phyloP scores from a whole-genome alignment of 2,797 vertebrate species.

The Crax fasciolata region DNA sequence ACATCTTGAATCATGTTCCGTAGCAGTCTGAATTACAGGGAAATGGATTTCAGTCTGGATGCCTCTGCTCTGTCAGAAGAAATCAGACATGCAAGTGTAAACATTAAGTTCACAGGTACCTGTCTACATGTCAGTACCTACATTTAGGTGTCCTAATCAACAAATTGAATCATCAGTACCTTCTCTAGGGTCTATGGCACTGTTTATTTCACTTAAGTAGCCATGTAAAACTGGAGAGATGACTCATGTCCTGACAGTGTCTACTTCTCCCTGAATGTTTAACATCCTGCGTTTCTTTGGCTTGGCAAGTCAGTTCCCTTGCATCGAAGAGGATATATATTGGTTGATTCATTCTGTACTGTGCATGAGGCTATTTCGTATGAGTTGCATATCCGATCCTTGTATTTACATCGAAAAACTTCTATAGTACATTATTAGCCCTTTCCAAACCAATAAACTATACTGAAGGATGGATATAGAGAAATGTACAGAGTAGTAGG shows the following conservation, averaged over 20 bases:
- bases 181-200: background rate
- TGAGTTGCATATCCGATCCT: background rate
- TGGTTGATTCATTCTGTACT: constrained; percentile 15
- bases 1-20: background rate
- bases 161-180: background rate
- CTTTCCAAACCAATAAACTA: background rate
- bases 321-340: background rate
- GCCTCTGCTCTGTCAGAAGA: background rate
- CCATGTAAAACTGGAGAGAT: constrained; percentile 15
- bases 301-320: constrained; percentile 11
- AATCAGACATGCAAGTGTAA: background rate
- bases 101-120: background rate
- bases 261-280: constrained; percentile 6
- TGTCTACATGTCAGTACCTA: background rate
- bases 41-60: background rate
- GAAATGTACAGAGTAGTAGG: background rate
- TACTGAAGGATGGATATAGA: background rate
- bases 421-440: background rate
- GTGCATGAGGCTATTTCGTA: background rate
- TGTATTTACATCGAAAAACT: background rate
- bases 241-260: constrained; percentile 46
- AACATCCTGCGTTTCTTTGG: background rate
- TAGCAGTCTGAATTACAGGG: background rate
- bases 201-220: constrained; percentile 42
- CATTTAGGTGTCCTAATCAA: background rate